Evolutionary conservation across 2,797 vertebrate genomes (phyloP).

Genomic region (Typhlichthys subterraneus): DNA sequence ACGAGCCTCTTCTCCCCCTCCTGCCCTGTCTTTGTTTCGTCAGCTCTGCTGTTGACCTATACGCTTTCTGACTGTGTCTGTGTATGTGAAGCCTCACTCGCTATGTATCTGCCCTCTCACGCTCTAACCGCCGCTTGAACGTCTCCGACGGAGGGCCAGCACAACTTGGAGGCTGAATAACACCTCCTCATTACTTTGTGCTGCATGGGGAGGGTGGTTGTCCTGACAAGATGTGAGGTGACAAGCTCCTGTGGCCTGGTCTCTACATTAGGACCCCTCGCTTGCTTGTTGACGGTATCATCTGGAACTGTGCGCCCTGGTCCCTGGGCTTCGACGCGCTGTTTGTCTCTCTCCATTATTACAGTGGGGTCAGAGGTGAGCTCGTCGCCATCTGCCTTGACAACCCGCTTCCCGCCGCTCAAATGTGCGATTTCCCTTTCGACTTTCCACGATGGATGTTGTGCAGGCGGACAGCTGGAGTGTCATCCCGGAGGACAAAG

Average conservation of each 20-base stretch:
- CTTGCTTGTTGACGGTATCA: background rate
- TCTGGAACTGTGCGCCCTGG: background rate
- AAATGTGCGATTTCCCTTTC: constrained; percentile 22
- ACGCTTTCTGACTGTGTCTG: no score
- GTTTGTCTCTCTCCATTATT: constrained; percentile 29
- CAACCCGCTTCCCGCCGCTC: constrained; percentile 58
- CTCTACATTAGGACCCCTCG: background rate
- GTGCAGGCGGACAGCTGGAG: background rate
- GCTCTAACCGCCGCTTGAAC: constrained; percentile 49
- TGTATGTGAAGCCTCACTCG: constrained; percentile 1
- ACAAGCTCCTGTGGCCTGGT: constrained; percentile 1
- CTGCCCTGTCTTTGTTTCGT: constrained; percentile 47
- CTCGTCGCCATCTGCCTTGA: constrained; percentile 29
- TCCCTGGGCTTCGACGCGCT: background rate
- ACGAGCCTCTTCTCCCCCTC: constrained; percentile 28
- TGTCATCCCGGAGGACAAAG: background rate
- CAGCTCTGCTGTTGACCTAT: constrained; percentile 28
- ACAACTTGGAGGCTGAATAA: constrained; percentile 25
- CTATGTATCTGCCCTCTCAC: constrained; percentile 47
- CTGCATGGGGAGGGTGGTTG: background rate
- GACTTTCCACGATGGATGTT: constrained; percentile 23
- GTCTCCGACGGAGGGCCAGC: constrained; percentile 46
- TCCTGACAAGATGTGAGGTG: constrained; percentile 9
- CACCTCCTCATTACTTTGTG: background rate
- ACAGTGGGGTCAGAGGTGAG: constrained; percentile 22